phyloP scores from a whole-genome alignment of 2,113 vertebrate genomes.

The Mastomys natalensis region DNA sequence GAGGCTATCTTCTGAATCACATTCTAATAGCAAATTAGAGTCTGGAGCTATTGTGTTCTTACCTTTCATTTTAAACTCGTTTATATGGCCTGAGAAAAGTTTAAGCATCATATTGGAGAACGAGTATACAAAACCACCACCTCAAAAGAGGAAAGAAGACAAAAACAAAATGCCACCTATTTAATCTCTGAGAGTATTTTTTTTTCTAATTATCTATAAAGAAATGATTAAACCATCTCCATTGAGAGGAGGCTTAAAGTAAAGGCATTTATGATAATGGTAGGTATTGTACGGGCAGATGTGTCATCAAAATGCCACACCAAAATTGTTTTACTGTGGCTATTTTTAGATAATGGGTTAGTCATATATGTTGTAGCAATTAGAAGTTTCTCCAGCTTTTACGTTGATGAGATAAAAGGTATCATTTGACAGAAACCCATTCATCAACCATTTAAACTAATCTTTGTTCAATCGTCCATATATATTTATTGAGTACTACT shows the following conservation, averaged over 20 bases:
- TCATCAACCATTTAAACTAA: background rate
- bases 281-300: slow-evolving; percentile 3
- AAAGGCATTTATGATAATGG: slow-evolving; percentile 31
- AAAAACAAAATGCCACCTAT: slow-evolving; percentile 18
- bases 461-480: background rate
- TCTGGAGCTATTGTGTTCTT: background rate
- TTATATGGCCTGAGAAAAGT: background rate
- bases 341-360: background rate
- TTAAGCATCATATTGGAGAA: background rate
- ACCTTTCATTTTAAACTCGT: slow-evolving; percentile 49
- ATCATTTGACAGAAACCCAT: slow-evolving; percentile 7
- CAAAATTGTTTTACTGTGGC: background rate
- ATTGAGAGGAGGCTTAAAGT: slow-evolving; percentile 7
- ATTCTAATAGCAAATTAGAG: background rate
- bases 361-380: background rate
- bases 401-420: slow-evolving; percentile 12
- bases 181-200: background rate
- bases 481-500: slow-evolving; percentile 35
- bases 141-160: background rate
- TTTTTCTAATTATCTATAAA: slow-evolving; percentile 22
- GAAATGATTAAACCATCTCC: slow-evolving; percentile 33
- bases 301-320: slow-evolving; percentile 25
- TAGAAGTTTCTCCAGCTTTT: slow-evolving; percentile 15
- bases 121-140: slow-evolving; percentile 18
- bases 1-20: slow-evolving; percentile 8